These are phyloP conservation scores for Tyrannus savana DNA, from an alignment of 2,113 vertebrate species.

Conservation along the genomic window DNA sequence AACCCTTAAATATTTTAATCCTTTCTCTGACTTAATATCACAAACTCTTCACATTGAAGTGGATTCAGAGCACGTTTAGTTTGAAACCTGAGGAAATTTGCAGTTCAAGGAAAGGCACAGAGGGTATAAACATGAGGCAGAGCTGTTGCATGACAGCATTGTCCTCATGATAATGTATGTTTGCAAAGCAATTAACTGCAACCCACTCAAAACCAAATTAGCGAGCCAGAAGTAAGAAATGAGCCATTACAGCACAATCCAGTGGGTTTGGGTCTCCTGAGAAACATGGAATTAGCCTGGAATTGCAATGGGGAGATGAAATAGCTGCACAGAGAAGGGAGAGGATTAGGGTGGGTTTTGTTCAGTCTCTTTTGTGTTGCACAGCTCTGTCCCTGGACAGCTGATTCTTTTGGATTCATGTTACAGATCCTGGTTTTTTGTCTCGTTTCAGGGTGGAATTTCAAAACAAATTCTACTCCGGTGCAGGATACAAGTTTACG, in stretches of 20 bases:
- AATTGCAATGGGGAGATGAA: background rate
- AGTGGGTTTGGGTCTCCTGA: background rate
- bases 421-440: background rate
- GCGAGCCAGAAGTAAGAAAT: background rate
- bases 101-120: rapidly evolving
- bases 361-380: background rate
- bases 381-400: background rate
- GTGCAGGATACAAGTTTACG: slow-evolving; percentile 90
- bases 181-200: background rate
- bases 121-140: background rate
- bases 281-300: background rate
- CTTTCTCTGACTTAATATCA: background rate
- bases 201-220: background rate
- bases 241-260: background rate
- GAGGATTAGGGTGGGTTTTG: background rate
- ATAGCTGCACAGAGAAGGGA: background rate
- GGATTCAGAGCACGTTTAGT: background rate
- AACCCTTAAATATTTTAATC: background rate
- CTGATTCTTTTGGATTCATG: background rate
- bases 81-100: background rate
- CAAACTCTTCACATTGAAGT: background rate
- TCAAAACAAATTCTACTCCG: slow-evolving; percentile 96
- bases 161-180: background rate
- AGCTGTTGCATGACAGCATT: background rate
- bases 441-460: slow-evolving; percentile 92